Evolutionary conservation across 2,797 vertebrate genomes (phyloP), one percentile per base, ranked within the genome.

Genomic region (Melanotaenia maccullochi): DNA sequence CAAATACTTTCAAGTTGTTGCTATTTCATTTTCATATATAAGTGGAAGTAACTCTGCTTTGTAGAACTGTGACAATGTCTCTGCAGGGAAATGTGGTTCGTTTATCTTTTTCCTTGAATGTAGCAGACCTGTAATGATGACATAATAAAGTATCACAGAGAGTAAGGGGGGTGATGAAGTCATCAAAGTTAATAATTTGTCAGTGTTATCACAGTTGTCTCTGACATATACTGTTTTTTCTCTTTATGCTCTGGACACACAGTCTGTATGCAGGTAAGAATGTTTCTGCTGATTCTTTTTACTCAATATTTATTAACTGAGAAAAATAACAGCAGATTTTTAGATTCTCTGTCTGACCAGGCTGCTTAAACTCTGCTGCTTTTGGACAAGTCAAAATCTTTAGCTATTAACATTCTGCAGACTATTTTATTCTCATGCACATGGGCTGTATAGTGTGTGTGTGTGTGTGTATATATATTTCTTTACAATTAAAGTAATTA

Each of bases 181-280:
- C 12, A 25, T 49, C 9, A 20, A 32, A 63, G 88, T 91, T 86
- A 91, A 88, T 87, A 0, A 90, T 88, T 85, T 40, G 24, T 58
- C 49, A 60, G 59, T 13, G n/a, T 63, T 59, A 28, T 68, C 11
- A 0, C 24, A 16, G 6, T 61, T n/a, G 11, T 55, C 1, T 24
- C 1, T 6, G 38, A 44, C 56, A 22, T 61, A 20, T 58, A 42
- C 65, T 77, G 57, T 76, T 5, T 11, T 58, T 4, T 13, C 28
- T 9, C 28, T 36, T 49, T 18, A 1, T 35, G 52, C 52, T 9
- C 2, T 52, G 60, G 75, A 82, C 38, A 59, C 42, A 54, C 59
- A 64, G 59, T n/a, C 55, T 79, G 22, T 24, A 24, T 0, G 0
- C 35, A 63, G 32, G 86, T 83, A 62, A 81, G 81, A 62, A 16